Percentiles rank a stretch among this genome's conserved stretches.
phyloP scores from a whole-genome alignment of 2,888 invertebrate species.

The Epinotia demarniana region DNA sequence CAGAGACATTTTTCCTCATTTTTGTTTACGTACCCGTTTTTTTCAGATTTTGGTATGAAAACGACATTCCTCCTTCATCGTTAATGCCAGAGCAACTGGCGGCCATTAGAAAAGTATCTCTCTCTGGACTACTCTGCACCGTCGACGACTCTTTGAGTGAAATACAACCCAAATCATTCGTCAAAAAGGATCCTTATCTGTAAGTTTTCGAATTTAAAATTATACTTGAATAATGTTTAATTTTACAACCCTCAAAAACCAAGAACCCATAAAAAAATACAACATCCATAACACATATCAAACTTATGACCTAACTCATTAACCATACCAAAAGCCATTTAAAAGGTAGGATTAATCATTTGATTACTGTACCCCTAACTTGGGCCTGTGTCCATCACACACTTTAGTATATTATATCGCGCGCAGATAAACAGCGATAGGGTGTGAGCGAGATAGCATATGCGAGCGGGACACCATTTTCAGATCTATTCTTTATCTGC shows the following conservation, averaged over 20 bases:
- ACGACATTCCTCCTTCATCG: slow-evolving; percentile 95
- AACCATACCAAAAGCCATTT: no score
- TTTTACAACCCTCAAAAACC: neutral
- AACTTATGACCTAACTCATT: neutral
- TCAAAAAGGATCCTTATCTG: slow-evolving; percentile 93
- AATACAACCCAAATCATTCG: slow-evolving; percentile 94
- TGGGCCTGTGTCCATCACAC: no score
- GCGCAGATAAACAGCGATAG: no score
- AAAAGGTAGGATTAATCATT: no score
- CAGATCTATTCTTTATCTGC: no score
- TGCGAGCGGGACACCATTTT: no score
- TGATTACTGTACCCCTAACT: no score
- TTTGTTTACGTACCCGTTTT: slow-evolving; percentile 2
- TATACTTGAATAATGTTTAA: neutral
- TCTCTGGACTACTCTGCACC: slow-evolving; percentile 92
- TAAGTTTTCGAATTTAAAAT: slow-evolving; percentile 76
- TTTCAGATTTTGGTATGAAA: slow-evolving; percentile 96
- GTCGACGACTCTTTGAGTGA: slow-evolving; percentile 87
- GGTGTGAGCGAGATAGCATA: no score
- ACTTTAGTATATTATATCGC: no score
- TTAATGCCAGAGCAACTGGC: slow-evolving; percentile 90
- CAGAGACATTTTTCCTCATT: neutral
- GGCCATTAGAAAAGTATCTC: slow-evolving; percentile 91
- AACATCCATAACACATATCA: no score
- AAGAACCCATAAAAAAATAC: no score